These are phyloP conservation scores for Entomyzon cyanotis DNA, from an alignment of 2,113 vertebrate genomes.

Conservation along the genomic window DNA sequence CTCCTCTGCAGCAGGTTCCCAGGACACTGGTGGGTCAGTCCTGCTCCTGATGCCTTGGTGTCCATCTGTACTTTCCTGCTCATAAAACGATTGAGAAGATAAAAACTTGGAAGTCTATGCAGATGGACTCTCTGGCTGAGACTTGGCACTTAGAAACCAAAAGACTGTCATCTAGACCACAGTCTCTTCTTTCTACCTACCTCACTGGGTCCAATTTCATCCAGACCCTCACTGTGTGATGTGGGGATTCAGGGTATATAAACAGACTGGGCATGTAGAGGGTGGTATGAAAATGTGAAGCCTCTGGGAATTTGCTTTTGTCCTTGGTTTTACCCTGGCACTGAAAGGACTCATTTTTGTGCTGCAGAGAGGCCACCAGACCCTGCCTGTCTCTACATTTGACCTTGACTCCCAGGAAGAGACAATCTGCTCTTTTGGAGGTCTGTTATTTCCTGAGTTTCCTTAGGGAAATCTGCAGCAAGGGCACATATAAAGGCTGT, in stretches of 20 bases:
- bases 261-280: not conserved
- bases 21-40: not conserved
- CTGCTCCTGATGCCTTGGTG: not conserved
- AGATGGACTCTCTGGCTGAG: not conserved
- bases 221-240: not conserved
- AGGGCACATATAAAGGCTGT: not conserved
- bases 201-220: not conserved
- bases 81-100: not conserved
- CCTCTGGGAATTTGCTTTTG: not conserved
- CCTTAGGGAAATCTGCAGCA: not conserved
- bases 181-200: not conserved
- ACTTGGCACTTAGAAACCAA: not conserved
- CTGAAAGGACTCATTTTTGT: not conserved
- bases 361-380: not conserved
- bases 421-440: fast-evolving
- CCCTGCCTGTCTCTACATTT: not conserved
- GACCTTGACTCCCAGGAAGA: not conserved
- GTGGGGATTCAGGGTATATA: not conserved
- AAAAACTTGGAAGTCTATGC: not conserved
- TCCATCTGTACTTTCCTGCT: not conserved
- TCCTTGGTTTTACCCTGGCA: not conserved
- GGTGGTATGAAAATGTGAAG: not conserved
- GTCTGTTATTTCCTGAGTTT: not conserved
- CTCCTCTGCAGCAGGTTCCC: not conserved
- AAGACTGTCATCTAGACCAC: not conserved